Evolutionary conservation across 2,888 invertebrate genomes (phyloP).

Genomic region (Rambutsinella grinnellia): DNA sequence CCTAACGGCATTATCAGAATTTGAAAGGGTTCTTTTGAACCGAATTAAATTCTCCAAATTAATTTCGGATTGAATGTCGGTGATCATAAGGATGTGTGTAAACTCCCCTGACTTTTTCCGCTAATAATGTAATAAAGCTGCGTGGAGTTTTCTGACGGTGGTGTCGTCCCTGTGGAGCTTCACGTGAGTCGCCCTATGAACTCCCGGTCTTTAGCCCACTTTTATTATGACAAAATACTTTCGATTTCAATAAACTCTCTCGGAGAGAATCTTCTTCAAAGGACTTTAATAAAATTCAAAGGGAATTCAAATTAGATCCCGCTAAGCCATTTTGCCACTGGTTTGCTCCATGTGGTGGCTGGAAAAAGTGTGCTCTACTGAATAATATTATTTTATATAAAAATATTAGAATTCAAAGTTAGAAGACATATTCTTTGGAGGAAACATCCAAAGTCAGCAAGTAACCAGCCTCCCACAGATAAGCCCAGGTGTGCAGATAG

Average conservation of each 20-base stretch:
- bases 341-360: background rate
- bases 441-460: conserved; percentile 29
- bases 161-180: conserved; percentile 30
- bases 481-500: conserved; percentile 27
- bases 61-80: too few relatives aligned
- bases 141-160: too few relatives aligned
- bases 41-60: too few relatives aligned
- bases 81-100: too few relatives aligned
- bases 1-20: too few relatives aligned
- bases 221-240: too few relatives aligned
- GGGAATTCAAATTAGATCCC: conserved; percentile 50
- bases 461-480: conserved; percentile 44
- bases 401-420: background rate
- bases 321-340: conserved; percentile 49
- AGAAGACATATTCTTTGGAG: too few relatives aligned
- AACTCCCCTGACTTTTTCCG: too few relatives aligned
- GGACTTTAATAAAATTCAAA: conserved; percentile 27
- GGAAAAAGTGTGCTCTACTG: conserved; percentile 18
- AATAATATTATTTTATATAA: conserved; percentile 18
- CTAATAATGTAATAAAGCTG: too few relatives aligned
- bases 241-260: too few relatives aligned
- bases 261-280: too few relatives aligned
- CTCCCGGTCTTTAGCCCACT: conserved; percentile 43
- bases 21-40: too few relatives aligned
- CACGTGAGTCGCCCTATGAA: conserved; percentile 19